Base-by-base conservation (phyloP, 2,797 vertebrate species). In the Pseudotriccus pelzelni region DNA sequence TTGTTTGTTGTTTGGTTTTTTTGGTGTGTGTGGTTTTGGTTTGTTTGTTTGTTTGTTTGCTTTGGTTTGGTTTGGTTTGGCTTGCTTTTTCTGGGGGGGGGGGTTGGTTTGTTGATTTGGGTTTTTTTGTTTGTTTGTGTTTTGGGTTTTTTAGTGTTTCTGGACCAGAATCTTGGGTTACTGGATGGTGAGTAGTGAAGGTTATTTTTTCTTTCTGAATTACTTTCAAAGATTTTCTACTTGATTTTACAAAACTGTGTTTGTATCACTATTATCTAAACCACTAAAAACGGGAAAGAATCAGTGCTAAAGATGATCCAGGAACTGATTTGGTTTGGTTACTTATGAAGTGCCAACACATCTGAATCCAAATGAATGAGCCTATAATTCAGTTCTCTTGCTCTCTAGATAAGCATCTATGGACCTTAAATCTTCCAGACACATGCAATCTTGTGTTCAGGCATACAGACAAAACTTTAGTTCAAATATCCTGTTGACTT, bases 401-500 rank as follows among this genome's bases (percentile, higher is more conserved):
- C 32, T 74, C 7, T 74, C 27, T 25, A 81, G 84, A 91, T 81
- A 92, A 72, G 6, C 39, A 68, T 83, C 94, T 93, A 50, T 74
- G 44, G 41, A 76, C 36, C 9, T 92, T 92, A 89, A 95, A 89
- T 91, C 68, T 93, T 91, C 25, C 39, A 83, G 84, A 91, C 84
- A 91, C 36, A 69, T 59, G 14, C 25, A 85, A 34, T 56, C 87
- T 82, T 80, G 30, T 85, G 59, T 70, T 87, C 34, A 80, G 67
- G 44, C 53, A 77, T 7, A 77, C 32, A 85, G 66, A 78, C 69
- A 87, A 85, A 94, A 83, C 69, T 85, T 87, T 23, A 88, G 74
- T 94, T 91, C 91, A 95, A 89, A 92, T 85, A 96, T 91, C 89
- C 87, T 96, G 89, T 96, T 96, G 95, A 91, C 91, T 92, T 82